These are phyloP conservation scores for Adelges cooleyi DNA, from an alignment of 1,140 invertebrate genomes.

Conservation along the genomic window DNA sequence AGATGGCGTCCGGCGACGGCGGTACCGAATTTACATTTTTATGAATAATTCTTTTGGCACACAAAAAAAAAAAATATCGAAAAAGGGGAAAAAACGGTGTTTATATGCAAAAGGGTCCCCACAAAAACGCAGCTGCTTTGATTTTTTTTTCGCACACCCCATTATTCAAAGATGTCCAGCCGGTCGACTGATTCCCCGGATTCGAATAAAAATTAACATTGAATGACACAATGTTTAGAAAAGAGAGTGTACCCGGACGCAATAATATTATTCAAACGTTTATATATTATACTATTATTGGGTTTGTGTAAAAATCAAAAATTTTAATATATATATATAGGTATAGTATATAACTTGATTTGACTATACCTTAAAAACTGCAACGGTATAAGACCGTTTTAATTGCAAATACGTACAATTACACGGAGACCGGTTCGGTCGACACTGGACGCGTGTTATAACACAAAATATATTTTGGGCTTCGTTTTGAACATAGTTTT, in stretches of 20 bases:
- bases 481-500: no score
- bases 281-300: no score
- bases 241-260: no score
- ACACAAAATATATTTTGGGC: no score
- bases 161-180: constrained; percentile 29
- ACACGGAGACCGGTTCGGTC: no score
- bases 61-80: neutral
- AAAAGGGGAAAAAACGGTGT: constrained; percentile 17
- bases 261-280: constrained; percentile 2
- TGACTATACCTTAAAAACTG: no score
- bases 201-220: constrained; percentile 20
- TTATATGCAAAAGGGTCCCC: constrained; percentile 26
- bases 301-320: no score
- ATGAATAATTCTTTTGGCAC: constrained; percentile 20
- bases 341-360: no score
- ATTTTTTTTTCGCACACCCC: constrained; percentile 20
- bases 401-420: constrained; percentile 6
- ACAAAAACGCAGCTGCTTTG: constrained; percentile 29
- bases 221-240: constrained; percentile 10
- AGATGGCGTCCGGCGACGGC: constrained; percentile 17
- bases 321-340: no score
- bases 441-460: no score
- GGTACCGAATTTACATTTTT: constrained; percentile 25
- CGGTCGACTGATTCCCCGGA: constrained; percentile 18
- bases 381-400: no score